phyloP scores from a whole-genome alignment of 2,797 vertebrate species.

The Fistularia commersonii region DNA sequence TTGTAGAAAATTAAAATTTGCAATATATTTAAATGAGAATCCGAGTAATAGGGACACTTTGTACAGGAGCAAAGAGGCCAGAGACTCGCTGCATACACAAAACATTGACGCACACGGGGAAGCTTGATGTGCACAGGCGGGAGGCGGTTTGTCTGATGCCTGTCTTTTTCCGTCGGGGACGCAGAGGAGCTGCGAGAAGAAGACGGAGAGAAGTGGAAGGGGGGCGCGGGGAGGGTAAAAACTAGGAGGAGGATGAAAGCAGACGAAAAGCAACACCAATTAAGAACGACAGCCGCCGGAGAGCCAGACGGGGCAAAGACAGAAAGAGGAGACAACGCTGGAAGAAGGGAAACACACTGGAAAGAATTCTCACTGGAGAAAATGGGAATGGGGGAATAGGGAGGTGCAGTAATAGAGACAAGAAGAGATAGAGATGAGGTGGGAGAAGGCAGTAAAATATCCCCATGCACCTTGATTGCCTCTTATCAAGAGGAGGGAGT shows the following conservation, averaged over 20 bases:
- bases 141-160: slow-evolving; percentile 51
- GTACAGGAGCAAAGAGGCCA: slow-evolving; percentile 10
- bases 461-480: slow-evolving; percentile 27
- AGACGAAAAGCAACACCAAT: slow-evolving; percentile 63
- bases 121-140: slow-evolving; percentile 39
- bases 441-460: slow-evolving; percentile 14
- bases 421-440: slow-evolving; percentile 24
- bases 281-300: slow-evolving; percentile 64
- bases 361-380: slow-evolving; percentile 40
- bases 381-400: slow-evolving; percentile 24
- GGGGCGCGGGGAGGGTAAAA: slow-evolving; percentile 17
- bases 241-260: slow-evolving; percentile 60
- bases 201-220: slow-evolving; percentile 11
- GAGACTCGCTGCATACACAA: slow-evolving; percentile 27
- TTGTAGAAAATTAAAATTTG: too few species aligned
- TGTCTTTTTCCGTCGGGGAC: slow-evolving; percentile 50
- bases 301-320: slow-evolving; percentile 48
- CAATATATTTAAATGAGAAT: slow-evolving; percentile 11
- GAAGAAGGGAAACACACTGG: slow-evolving; percentile 37
- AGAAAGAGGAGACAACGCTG: slow-evolving; percentile 30
- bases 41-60: slow-evolving; percentile 18
- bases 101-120: slow-evolving; percentile 19
- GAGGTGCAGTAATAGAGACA: slow-evolving; percentile 28
- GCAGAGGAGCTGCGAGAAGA: slow-evolving; percentile 26
- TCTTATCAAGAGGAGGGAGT: slow-evolving; percentile 10